Percentiles rank a stretch among this genome's conserved stretches.
phyloP scores from a whole-genome alignment of 2,888 invertebrate genomes.

The Drosophila nr. perissopoda region DNA sequence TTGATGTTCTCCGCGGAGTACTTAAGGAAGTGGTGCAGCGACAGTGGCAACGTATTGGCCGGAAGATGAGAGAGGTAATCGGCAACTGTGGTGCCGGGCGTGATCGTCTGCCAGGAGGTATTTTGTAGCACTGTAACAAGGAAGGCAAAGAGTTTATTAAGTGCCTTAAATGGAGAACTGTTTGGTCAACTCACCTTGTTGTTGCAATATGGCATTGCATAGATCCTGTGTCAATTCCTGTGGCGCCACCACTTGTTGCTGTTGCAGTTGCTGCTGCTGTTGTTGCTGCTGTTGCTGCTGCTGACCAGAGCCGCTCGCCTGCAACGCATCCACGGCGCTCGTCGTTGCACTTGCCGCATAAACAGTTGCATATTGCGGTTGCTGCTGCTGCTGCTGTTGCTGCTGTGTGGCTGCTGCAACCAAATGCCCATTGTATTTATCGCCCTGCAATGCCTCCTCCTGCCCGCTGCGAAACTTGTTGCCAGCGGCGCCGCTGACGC shows the following conservation, averaged over 20 bases:
- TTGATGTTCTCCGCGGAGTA: slow-evolving; percentile 92
- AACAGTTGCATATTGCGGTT: slow-evolving; percentile 81
- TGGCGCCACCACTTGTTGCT: slow-evolving; percentile 81
- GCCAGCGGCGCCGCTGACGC: slow-evolving; percentile 58
- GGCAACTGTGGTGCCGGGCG: slow-evolving; percentile 92
- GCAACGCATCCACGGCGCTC: slow-evolving; percentile 58
- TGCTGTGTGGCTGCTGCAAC: slow-evolving; percentile 69
- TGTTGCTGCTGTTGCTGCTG: slow-evolving; percentile 64
- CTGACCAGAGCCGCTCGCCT: slow-evolving; percentile 63
- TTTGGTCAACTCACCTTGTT: slow-evolving; percentile 75
- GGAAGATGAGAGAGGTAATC: slow-evolving; percentile 93
- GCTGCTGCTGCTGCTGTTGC: slow-evolving; percentile 64
- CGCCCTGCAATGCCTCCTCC: slow-evolving; percentile 83
- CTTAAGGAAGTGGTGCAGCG: slow-evolving; percentile 93
- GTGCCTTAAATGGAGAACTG: neutral
- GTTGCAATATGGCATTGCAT: slow-evolving; percentile 84
- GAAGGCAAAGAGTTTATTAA: neutral
- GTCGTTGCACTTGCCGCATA: slow-evolving; percentile 67
- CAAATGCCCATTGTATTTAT: slow-evolving; percentile 86
- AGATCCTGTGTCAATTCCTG: slow-evolving; percentile 85
- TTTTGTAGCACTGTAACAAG: slow-evolving; percentile 82
- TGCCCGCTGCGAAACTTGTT: slow-evolving; percentile 86
- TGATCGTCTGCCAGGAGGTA: slow-evolving; percentile 85
- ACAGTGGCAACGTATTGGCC: slow-evolving; percentile 90
- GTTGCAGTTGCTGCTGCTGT: slow-evolving; percentile 73